Conservation (phyloP, 2,888 invertebrate genomes). For the Argynnis bischoffii region DNA sequence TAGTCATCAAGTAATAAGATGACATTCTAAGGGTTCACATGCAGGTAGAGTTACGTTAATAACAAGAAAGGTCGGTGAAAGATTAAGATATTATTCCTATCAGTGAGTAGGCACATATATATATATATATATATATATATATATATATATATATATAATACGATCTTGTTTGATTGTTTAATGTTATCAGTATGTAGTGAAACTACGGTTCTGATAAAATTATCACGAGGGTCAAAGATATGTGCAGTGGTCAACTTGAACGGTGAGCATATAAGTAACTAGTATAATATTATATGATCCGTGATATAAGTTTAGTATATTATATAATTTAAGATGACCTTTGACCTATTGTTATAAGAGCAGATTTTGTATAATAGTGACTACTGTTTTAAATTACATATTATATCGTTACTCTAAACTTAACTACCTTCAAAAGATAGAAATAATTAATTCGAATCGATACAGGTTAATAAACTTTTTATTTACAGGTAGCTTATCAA, state of each 20-base stretch:
- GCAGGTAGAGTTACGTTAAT: not conserved
- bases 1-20: too few relatives aligned
- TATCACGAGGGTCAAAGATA: constrained; percentile 35
- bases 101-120: constrained; percentile 17
- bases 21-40: not conserved
- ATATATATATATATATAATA: constrained; percentile 19
- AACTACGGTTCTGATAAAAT: constrained; percentile 27
- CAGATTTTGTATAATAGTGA: not conserved
- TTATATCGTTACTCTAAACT: not conserved
- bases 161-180: constrained; percentile 35
- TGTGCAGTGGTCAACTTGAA: constrained; percentile 22
- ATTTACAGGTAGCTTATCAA: constrained; percentile 11
- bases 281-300: too few relatives aligned
- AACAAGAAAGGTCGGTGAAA: not conserved
- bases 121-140: too few relatives aligned
- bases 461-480: constrained; percentile 16
- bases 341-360: too few relatives aligned
- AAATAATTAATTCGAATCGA: too few relatives aligned
- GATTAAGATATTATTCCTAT: constrained; percentile 12
- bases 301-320: not conserved
- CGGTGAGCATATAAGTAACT: not conserved
- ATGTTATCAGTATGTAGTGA: constrained; percentile 25
- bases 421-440: too few relatives aligned
- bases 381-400: not conserved
- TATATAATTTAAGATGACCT: constrained; percentile 6